phyloP scores from a whole-genome alignment of 2,113 vertebrate species.

The Rhineura floridana region DNA sequence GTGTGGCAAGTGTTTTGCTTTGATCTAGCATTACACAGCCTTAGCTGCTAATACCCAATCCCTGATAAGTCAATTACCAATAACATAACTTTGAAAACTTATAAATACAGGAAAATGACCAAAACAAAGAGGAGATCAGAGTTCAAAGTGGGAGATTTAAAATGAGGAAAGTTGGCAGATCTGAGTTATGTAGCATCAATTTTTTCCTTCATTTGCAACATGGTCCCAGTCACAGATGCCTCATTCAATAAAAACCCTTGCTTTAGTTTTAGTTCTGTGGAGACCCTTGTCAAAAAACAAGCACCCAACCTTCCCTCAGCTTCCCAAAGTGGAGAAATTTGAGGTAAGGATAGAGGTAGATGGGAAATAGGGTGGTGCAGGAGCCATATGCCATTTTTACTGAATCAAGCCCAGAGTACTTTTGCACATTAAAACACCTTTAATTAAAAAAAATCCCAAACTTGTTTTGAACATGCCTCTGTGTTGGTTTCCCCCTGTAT shows the following conservation, averaged over 20 bases:
- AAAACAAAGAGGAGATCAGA: background rate
- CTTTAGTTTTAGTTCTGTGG: constrained; percentile 5
- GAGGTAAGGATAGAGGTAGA: constrained; percentile 33
- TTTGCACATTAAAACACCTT: constrained; percentile 63
- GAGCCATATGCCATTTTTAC: constrained; percentile 63
- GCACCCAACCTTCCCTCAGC: background rate
- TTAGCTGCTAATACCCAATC: background rate
- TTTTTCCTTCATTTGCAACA: background rate
- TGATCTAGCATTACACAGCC: background rate
- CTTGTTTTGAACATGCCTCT: constrained; percentile 26
- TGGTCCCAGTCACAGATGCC: background rate
- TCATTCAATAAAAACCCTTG: background rate
- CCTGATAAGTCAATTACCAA: background rate
- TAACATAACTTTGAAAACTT: background rate
- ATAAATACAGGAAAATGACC: background rate
- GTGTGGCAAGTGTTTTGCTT: background rate
- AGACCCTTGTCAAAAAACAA: background rate
- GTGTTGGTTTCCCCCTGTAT: constrained; percentile 21
- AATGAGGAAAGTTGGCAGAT: background rate
- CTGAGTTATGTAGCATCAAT: background rate
- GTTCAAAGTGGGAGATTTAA: background rate
- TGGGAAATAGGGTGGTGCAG: constrained; percentile 29
- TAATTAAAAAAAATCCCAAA: constrained; percentile 44
- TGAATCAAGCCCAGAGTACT: constrained; percentile 57
- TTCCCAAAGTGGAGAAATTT: constrained; percentile 3